These are phyloP conservation scores for Parauchenoglanis ngamensis DNA, from an alignment of 2,797 vertebrate species.

Conservation along the genomic window DNA sequence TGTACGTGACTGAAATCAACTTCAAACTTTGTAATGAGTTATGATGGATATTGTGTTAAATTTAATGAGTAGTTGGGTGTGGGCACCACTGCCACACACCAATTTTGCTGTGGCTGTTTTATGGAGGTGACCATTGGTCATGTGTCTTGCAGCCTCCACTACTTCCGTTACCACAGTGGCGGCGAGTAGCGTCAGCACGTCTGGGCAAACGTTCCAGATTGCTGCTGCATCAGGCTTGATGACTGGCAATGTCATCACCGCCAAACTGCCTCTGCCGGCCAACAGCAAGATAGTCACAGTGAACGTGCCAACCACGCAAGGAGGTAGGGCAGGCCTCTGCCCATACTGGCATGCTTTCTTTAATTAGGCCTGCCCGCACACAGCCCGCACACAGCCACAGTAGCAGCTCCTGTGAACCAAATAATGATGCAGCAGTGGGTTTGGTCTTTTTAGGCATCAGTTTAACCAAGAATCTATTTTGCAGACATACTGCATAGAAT, in stretches of 20 bases:
- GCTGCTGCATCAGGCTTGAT: constrained; percentile 86
- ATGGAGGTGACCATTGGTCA: constrained; percentile 57
- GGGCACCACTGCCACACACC: constrained; percentile 65
- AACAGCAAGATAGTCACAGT: constrained; percentile 97
- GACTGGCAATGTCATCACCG: constrained; percentile 89
- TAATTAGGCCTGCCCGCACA: constrained; percentile 48
- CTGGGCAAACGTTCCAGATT: constrained; percentile 92
- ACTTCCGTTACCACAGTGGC: constrained; percentile 85
- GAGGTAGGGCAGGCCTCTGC: constrained; percentile 84
- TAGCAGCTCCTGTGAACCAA: not conserved
- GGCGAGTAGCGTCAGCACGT: constrained; percentile 80
- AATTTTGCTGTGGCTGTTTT: constrained; percentile 62
- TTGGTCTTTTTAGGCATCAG: not conserved
- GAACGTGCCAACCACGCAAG: constrained; percentile 90
- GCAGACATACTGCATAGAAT: constrained; percentile 10
- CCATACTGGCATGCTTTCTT: constrained; percentile 50
- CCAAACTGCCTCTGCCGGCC: constrained; percentile 90
- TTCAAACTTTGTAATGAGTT: not conserved
- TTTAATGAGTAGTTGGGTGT: constrained; percentile 42
- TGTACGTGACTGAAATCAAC: not conserved
- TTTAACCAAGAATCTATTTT: not conserved
- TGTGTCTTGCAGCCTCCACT: constrained; percentile 83
- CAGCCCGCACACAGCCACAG: constrained; percentile 8
- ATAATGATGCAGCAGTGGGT: not conserved
- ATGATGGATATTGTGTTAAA: not conserved